Percentiles rank a stretch among this genome's conserved stretches.
These are phyloP conservation scores for Maniola jurtina DNA, from an alignment of 1,140 invertebrate genomes.

Conservation along the genomic window DNA sequence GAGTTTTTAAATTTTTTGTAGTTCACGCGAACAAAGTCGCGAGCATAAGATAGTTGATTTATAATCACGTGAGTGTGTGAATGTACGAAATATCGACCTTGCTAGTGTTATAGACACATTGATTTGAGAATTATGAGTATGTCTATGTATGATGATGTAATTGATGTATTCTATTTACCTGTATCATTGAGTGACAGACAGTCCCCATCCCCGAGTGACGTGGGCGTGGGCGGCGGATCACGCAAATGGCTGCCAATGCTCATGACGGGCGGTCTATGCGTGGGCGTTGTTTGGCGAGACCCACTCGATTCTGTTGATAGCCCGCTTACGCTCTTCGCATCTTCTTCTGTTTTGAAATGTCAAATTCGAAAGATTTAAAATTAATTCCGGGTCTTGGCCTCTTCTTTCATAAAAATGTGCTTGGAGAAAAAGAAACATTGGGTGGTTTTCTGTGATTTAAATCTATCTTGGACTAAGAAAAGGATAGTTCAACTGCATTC, in stretches of 20 bases:
- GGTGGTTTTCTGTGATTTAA: no score
- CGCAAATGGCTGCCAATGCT: constrained; percentile 76
- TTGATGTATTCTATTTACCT: constrained; percentile 31
- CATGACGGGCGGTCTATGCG: constrained; percentile 85
- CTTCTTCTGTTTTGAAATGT: constrained; percentile 43
- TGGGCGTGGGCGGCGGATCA: constrained; percentile 68
- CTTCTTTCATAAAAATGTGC: no score
- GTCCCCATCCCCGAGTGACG: constrained; percentile 61
- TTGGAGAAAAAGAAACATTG: no score
- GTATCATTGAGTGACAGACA: constrained; percentile 57
- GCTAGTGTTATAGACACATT: no score
- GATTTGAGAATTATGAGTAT: neutral
- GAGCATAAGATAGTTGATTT: no score
- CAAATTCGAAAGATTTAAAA: neutral
- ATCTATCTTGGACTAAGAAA: no score
- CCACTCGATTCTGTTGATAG: constrained; percentile 54
- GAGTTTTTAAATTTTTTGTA: no score
- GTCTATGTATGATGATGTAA: neutral
- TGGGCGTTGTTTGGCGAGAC: constrained; percentile 82
- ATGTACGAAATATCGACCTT: no score
- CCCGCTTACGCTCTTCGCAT: constrained; percentile 64
- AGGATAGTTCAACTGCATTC: no score
- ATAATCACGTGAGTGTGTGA: no score
- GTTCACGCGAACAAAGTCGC: no score
- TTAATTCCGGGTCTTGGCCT: no score